Percentiles rank a stretch among this genome's conserved stretches.
Evolutionary conservation across 2,113 vertebrate genomes (phyloP).

Genomic region (Entomyzon cyanotis): DNA sequence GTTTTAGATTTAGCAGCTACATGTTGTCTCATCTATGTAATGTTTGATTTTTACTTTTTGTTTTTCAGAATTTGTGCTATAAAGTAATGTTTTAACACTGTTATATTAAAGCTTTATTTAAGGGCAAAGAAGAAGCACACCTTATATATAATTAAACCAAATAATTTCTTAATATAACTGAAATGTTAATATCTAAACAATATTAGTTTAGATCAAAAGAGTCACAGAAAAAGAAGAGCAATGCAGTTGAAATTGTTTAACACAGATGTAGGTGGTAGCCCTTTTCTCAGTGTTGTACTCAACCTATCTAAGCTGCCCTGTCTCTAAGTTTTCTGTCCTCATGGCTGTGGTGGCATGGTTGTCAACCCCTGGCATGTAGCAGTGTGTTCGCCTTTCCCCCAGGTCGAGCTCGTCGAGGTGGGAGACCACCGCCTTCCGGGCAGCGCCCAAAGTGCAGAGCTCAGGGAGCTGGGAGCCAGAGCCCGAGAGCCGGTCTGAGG

Average conservation of each 20-base stretch:
- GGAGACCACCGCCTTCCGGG: no score
- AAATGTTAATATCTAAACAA: background rate
- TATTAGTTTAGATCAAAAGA: background rate
- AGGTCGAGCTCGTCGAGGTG: no score
- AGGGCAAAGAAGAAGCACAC: background rate
- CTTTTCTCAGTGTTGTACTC: background rate
- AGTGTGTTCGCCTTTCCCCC: no score
- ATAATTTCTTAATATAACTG: background rate
- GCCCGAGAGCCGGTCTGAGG: no score
- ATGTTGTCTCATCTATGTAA: background rate
- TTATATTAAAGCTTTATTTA: background rate
- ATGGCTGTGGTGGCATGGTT: background rate
- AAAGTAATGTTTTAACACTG: background rate
- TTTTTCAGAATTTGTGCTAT: background rate
- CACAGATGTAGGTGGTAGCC: accelerated
- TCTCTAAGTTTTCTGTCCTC: background rate
- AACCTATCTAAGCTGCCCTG: background rate
- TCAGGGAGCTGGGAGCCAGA: no score
- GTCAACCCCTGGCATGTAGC: background rate
- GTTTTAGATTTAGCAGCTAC: background rate
- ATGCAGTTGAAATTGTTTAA: background rate
- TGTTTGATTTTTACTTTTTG: background rate
- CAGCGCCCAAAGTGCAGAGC: no score
- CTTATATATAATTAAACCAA: background rate
- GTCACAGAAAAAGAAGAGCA: background rate